Percentiles rank a stretch among this genome's conserved stretches.
These are phyloP conservation scores for Caerostris darwini DNA, from an alignment of 1,140 invertebrate genomes.

Conservation along the genomic window DNA sequence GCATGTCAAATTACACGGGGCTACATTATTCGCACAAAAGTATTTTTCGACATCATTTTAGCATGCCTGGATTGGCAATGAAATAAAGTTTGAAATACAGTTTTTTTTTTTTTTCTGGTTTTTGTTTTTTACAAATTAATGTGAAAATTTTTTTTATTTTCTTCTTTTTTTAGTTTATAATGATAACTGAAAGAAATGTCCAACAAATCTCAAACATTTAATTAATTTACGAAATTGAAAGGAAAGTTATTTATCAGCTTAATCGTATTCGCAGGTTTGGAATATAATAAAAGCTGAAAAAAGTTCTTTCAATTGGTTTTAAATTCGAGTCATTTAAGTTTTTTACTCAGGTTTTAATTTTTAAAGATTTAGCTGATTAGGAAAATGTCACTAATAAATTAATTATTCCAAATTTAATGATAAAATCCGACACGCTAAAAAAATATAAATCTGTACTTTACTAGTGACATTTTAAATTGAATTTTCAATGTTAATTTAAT, in stretches of 20 bases:
- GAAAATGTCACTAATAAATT: neutral
- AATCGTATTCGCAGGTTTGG: conserved; percentile 18
- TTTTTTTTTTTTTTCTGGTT: neutral
- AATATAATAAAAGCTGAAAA: neutral
- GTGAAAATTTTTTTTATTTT: neutral
- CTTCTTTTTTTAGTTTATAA: neutral
- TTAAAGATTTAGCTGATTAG: neutral
- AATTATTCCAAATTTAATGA: neutral
- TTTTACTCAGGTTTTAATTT: neutral
- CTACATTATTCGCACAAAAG: conserved; percentile 11
- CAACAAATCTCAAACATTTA: conserved; percentile 32
- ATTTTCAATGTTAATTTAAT: too few species aligned
- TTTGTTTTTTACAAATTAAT: neutral
- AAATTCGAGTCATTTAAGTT: neutral
- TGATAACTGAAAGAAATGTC: neutral
- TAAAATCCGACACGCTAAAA: neutral
- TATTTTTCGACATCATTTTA: neutral
- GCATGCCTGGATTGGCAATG: conserved; percentile 23
- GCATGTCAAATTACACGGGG: conserved; percentile 40
- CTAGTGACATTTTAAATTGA: too few species aligned
- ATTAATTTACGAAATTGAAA: conserved; percentile 43
- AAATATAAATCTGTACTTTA: too few species aligned
- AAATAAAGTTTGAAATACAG: conserved; percentile 27
- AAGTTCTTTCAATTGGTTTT: neutral
- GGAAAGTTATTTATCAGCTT: conserved; percentile 46